These are phyloP conservation scores for Anoplius nigerrimus DNA, from an alignment of 2,888 invertebrate genomes.

Conservation along the genomic window DNA sequence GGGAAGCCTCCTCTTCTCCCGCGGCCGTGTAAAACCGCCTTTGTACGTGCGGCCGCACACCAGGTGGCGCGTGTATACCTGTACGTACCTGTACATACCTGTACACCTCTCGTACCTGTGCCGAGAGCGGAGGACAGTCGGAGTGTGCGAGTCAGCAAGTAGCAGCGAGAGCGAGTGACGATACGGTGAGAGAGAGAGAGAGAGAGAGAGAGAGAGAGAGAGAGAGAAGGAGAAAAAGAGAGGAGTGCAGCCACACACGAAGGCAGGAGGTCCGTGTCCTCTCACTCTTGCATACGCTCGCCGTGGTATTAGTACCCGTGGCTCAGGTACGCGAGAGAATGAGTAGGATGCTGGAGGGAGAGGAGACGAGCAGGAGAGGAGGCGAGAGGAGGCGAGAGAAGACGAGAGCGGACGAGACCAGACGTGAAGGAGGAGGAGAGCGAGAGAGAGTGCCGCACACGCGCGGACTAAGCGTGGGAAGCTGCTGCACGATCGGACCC, in stretches of 20 bases:
- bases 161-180: not conserved
- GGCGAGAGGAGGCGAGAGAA: constrained; percentile 27
- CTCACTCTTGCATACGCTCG: constrained; percentile 13
- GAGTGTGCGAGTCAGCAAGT: not conserved
- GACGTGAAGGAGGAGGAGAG: constrained; percentile 22
- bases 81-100: not conserved
- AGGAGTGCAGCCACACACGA: constrained; percentile 20
- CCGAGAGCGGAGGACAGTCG: not conserved
- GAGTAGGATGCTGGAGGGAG: constrained; percentile 17
- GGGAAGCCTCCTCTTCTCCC: not conserved
- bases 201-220: constrained; percentile 6
- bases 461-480: constrained; percentile 57
- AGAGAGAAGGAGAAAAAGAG: constrained; percentile 5
- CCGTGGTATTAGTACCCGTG: constrained; percentile 45
- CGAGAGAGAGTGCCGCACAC: constrained; percentile 29
- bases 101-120: not conserved
- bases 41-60: constrained; percentile 16
- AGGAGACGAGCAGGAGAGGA: constrained; percentile 6
- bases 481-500: constrained; percentile 57
- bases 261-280: constrained; percentile 21
- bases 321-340: constrained; percentile 50
- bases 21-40: constrained; percentile 2
- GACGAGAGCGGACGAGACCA: constrained; percentile 10
- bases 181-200: too few relatives aligned
- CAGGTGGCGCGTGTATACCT: constrained; percentile 15